These are phyloP conservation scores for Corythoichthys haematopterus DNA, from an alignment of 2,113 vertebrate species.

Conservation along the genomic window DNA sequence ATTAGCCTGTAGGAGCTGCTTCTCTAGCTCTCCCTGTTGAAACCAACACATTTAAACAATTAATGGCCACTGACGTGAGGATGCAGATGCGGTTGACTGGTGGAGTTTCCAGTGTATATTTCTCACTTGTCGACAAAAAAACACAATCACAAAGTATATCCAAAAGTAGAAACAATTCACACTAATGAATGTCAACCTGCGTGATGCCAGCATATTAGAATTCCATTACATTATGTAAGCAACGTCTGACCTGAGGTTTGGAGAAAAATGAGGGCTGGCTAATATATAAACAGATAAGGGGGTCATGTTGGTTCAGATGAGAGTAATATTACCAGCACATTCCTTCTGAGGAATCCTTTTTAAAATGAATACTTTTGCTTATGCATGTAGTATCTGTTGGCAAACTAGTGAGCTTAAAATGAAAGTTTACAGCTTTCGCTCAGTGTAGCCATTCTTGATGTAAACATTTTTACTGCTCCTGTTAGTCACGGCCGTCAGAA, in stretches of 20 bases:
- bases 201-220: constrained; percentile 4
- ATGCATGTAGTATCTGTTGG: neutral
- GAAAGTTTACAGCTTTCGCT: constrained; percentile 24
- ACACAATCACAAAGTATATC: neutral
- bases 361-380: constrained; percentile 6
- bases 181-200: constrained; percentile 6
- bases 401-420: constrained; percentile 19
- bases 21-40: constrained; percentile 89
- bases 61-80: neutral
- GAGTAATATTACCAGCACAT: neutral
- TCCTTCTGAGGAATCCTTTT: constrained; percentile 12
- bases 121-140: neutral
- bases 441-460: constrained; percentile 27
- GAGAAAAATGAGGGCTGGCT: constrained; percentile 24
- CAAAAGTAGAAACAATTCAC: neutral
- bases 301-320: constrained; percentile 11
- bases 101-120: constrained; percentile 9
- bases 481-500: neutral
- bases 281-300: constrained; percentile 7
- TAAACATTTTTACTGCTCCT: neutral
- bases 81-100: neutral
- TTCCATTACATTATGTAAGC: constrained; percentile 12
- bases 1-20: constrained; percentile 94
- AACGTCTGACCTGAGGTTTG: constrained; percentile 1
- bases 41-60: constrained; percentile 2